These are phyloP conservation scores for Sebastes nivosus DNA, from an alignment of 2,797 vertebrate species.

Conservation along the genomic window DNA sequence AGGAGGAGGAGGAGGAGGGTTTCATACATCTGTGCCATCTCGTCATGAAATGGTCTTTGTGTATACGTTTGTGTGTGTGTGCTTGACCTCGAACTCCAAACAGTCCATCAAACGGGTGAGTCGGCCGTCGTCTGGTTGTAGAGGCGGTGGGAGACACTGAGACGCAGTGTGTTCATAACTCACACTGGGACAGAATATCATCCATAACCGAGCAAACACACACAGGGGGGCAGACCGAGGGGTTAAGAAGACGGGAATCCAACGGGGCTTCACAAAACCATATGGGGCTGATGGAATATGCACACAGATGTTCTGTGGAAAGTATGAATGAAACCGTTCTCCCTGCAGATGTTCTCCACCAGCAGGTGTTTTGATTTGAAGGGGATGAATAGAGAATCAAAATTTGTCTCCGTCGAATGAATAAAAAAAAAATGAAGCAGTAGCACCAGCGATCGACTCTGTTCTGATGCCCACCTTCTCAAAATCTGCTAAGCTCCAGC, in stretches of 20 bases:
- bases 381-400: not conserved
- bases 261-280: not conserved
- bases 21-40: conserved; percentile 43
- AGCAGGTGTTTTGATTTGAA: not conserved
- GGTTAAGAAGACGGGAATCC: conserved; percentile 35
- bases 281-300: conserved; percentile 6
- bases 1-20: conserved; percentile 12
- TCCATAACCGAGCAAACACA: conserved; percentile 25
- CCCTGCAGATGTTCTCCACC: not conserved
- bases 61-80: not conserved
- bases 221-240: not conserved
- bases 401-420: not conserved
- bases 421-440: not conserved
- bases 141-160: conserved; percentile 3
- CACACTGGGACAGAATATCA: conserved; percentile 22
- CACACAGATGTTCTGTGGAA: conserved; percentile 16
- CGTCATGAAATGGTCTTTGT: conserved; percentile 3
- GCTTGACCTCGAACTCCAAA: conserved; percentile 20
- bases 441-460: not conserved
- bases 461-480: not conserved
- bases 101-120: not conserved
- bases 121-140: not conserved
- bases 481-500: not conserved
- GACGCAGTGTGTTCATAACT: conserved; percentile 20
- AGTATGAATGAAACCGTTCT: not conserved